A percentile compares a stretch with the other conserved stretches of the same genome.
Conservation (phyloP, 1,140 invertebrate species). For the Whitmania pigra region DNA sequence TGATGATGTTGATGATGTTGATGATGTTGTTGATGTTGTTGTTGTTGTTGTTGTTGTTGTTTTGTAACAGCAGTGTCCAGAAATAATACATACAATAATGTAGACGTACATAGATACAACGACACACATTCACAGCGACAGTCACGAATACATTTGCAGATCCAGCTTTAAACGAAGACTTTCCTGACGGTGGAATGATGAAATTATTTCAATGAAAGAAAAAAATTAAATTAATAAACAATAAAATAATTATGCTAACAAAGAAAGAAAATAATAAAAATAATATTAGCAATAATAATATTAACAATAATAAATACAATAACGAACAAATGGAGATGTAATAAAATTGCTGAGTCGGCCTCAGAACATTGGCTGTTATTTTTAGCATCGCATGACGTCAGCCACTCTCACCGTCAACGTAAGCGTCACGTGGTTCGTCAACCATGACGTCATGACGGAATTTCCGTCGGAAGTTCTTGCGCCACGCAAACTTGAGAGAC, state of each 20-base stretch:
- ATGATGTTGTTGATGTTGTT: too few species aligned
- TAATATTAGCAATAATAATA: conserved; percentile 3
- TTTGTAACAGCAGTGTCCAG: too few species aligned
- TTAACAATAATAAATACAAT: background rate
- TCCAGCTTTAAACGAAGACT: too few species aligned
- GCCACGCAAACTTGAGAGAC: background rate
- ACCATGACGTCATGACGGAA: background rate
- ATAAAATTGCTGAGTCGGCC: background rate
- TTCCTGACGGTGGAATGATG: background rate
- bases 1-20: background rate
- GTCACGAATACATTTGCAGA: too few species aligned
- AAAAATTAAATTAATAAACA: too few species aligned
- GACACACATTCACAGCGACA: too few species aligned
- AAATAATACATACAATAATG: too few species aligned
- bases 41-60: too few species aligned
- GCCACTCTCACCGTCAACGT: background rate
- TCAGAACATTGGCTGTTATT: background rate
- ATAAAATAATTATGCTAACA: background rate
- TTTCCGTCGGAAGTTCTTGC: background rate
- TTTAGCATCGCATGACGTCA: background rate
- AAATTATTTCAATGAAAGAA: too few species aligned
- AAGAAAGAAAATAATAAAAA: conserved; percentile 6
- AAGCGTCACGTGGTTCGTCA: background rate
- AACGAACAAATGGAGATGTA: background rate
- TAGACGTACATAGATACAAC: too few species aligned